Evolutionary conservation across 2,888 invertebrate genomes (phyloP), one percentile per base, ranked within the genome.

Genomic region (Nymphalis urticae): DNA sequence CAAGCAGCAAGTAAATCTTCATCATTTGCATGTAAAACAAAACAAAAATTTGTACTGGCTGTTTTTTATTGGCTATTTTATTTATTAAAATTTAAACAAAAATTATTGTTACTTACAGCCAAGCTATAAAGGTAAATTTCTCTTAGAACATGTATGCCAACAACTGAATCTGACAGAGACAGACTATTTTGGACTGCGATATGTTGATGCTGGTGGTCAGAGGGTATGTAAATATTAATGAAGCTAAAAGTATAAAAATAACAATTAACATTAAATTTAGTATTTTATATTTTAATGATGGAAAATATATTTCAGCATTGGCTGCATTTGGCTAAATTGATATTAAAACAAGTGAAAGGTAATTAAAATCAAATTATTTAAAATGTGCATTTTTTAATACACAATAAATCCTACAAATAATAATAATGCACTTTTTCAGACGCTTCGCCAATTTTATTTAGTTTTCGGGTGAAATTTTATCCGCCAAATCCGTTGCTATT

Each of bases 401-500:
- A 16, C 6, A 27, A 5, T 19, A 0, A 54, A 19, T n/a, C 24
- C 42, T 47, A 13, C 8, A n/a, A 60, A 64, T 10, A 21, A 48
- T 50, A 58, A 48, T 19, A 17, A n/a, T n/a, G 6, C 6, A 32
- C 10, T 24, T 48, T 74, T 86, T 93, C 93, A 97, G 98, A 98
- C 90, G 95, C 98, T 81, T 96, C 97, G 79, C 97, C 98, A 72
- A 96, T 98, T 82, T 92, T 98, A 71, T 97, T 99, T 86, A 98
- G 98, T 90, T 98, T 99, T 89, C 97, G 99, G 73, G 97, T 99
- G 74, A 99, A 99, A 93, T 99, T 98, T 90, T 99, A 99, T 88
- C 99, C 99, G 19, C 97, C 97, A 68, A 98, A 99, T 91, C 98
- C 99, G 19, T 94, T 97, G 86, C 94, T 97, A 66, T 93, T 99